Base-by-base conservation (phyloP, 2,797 vertebrate genomes). In the Apogon talboti region DNA sequence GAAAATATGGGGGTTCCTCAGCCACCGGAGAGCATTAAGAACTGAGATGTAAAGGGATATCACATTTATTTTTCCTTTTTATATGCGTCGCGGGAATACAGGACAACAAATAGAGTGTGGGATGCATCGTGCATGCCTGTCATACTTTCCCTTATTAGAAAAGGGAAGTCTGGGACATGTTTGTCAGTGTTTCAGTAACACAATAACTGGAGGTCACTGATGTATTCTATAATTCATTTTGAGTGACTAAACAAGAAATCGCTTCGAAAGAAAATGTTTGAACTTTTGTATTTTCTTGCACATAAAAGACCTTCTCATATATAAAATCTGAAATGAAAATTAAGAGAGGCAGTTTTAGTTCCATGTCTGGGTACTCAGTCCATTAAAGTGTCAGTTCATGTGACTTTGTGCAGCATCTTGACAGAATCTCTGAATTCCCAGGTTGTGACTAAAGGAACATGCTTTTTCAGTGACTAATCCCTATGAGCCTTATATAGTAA, bases 21-120 rank as follows among this genome's bases (percentile, higher is more conserved):
- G 78, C 81, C 92, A 91, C 92, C 82, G 74, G 92, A 94, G 93
- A 93, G 88, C 82, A 84, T 88, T 86, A 88, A 74, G 87, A 89
- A 55, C 87, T 21, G 70, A 94, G 90, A 93, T 89, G 89, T 92
- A 90, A 93, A 92, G 91, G 92, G 90, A 94, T 87, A 95, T 90
- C 87, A 78, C 89, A 74, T 93, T 93, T 83, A 89, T 92, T 93
- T 84, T 86, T 12, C 74, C 59, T 58, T 84, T 93, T 94, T 88
- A 93, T 92, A 82, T 0, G 86, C 79, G 65, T 87, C 87, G 59
- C 40, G 92, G 92, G 94, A 96, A 95, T 92, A 90, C 88, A 90
- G 78, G 79, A 86, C 85, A 91, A 93, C 92, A 94, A 93, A 94
- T 88, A 93, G 90, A 93, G 87, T 87, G 87, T 91, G 90, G 92